A percentile compares a stretch with the other conserved stretches of the same genome.
Evolutionary conservation across 2,888 invertebrate species (phyloP).

Genomic region (Nemurella pictetii): DNA sequence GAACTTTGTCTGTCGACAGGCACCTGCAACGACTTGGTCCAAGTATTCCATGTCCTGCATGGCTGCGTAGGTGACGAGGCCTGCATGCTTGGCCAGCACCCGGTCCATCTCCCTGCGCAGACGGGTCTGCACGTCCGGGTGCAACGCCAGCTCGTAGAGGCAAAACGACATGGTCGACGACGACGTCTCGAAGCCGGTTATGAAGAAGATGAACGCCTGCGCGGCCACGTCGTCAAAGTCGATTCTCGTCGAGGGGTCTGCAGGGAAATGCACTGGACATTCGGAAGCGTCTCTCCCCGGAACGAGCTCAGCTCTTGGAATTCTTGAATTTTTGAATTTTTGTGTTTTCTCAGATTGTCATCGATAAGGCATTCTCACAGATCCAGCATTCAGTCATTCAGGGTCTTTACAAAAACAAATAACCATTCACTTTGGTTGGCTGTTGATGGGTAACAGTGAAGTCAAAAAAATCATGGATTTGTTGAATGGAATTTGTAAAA

Average conservation of each 20-base stretch:
- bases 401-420: too few relatives aligned
- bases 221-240: background rate
- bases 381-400: too few relatives aligned
- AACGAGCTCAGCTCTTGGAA: too few relatives aligned
- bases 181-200: background rate
- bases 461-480: too few relatives aligned
- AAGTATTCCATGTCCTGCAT: background rate
- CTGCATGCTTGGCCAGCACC: background rate
- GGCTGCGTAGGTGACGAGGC: background rate
- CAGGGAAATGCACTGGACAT: too few relatives aligned
- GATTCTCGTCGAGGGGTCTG: background rate
- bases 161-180: background rate
- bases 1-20: too few relatives aligned
- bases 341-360: background rate
- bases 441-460: too few relatives aligned
- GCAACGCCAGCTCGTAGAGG: background rate
- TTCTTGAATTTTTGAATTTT: background rate
- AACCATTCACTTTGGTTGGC: too few relatives aligned
- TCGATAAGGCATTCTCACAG: background rate
- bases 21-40: background rate
- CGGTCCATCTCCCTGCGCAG: background rate
- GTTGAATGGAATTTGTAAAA: too few relatives aligned
- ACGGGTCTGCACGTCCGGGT: background rate
- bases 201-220: constrained; percentile 10
- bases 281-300: too few relatives aligned